Conservation (phyloP, 2,888 invertebrate species). For the Branchellion lobata region DNA sequence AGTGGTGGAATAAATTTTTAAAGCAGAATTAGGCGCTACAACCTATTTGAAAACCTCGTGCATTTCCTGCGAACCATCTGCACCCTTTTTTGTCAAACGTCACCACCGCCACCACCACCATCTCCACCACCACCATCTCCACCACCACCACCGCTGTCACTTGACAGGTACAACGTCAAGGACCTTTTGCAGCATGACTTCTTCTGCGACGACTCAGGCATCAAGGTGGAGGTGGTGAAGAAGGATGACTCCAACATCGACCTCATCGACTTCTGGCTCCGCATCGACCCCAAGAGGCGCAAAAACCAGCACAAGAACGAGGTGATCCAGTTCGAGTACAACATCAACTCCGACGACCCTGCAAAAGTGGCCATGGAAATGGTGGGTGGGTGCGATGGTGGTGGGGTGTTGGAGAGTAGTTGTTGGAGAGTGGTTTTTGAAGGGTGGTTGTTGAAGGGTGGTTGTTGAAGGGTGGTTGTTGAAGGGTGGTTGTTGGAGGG, state of each 20-base stretch:
- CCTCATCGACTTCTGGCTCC: slow-evolving; percentile 75
- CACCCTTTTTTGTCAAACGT: no score
- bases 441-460: no score
- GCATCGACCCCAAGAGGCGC: slow-evolving; percentile 94
- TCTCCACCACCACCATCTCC: slow-evolving; percentile 44
- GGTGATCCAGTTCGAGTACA: slow-evolving; percentile 97
- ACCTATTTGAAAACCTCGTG: no score
- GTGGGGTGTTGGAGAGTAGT: no score
- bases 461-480: no score
- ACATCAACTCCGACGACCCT: slow-evolving; percentile 83
- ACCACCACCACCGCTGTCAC: slow-evolving; percentile 27
- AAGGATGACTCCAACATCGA: slow-evolving; percentile 62
- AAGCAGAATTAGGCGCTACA: no score
- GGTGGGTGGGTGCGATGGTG: slow-evolving; percentile 59
- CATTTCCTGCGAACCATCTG: no score
- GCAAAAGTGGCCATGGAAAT: slow-evolving; percentile 92
- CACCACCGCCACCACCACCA: slow-evolving; percentile 66
- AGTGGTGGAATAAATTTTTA: no score
- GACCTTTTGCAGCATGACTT: slow-evolving; percentile 92
- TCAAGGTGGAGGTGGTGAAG: slow-evolving; percentile 75
- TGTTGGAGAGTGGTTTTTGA: no score
- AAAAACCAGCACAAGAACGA: slow-evolving; percentile 97
- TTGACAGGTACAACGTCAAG: slow-evolving; percentile 79
- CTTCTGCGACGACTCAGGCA: slow-evolving; percentile 88
- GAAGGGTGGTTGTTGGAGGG: no score